Base-by-base conservation (phyloP, 1,140 invertebrate species). In the Aphelenchoides besseyi region DNA sequence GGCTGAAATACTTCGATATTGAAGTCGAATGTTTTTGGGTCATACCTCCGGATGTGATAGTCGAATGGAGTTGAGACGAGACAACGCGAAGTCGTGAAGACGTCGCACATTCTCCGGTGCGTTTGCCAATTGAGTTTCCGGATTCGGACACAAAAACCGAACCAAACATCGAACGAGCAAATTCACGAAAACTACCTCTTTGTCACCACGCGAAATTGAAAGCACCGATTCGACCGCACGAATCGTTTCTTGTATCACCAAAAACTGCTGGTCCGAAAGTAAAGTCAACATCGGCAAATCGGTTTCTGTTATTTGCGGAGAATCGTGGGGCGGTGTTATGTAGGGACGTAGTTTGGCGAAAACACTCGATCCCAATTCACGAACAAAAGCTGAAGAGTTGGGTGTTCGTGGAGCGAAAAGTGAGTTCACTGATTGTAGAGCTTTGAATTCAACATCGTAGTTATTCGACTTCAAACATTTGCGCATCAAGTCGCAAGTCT, bases 401-500 rank as follows among this genome's bases (percentile, higher is more conserved):
- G n/a, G 16, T 12, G 1, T 35, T 2, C 63, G 32, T 28, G 61
- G 89, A 26, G 88, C 85, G 79, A 92, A 91, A 53, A 93, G 89
- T 0, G 90, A 90, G 74, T 88, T 88, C 8, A 92, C 85, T 0
- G 90, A 90, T 85, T 92, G 90, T 30, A 92, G 88, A 79, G 91
- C 91, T 83, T 91, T 91, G 26, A 92, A 79, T 82, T 89, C 89
- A 0, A 93, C 92, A 81, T 89, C 86, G 37, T 89, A 86, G 84
- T 90, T 89, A 5, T 88, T 85, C 16, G 90, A 91, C 81, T 93
- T 90, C 72, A 96, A 89, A 77, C 92, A 91, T 75, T 92, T 91
- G 59, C 91, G 88, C 83, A 95, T 94, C 75, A 95, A 90, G 87
- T 96, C 94, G 74, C 96, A 92, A 81, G 92, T 93, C 1, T 93